Evolutionary conservation across 2,888 invertebrate genomes (phyloP), one percentile per base, ranked within the genome.

Genomic region (Heterodera filipjevi): DNA sequence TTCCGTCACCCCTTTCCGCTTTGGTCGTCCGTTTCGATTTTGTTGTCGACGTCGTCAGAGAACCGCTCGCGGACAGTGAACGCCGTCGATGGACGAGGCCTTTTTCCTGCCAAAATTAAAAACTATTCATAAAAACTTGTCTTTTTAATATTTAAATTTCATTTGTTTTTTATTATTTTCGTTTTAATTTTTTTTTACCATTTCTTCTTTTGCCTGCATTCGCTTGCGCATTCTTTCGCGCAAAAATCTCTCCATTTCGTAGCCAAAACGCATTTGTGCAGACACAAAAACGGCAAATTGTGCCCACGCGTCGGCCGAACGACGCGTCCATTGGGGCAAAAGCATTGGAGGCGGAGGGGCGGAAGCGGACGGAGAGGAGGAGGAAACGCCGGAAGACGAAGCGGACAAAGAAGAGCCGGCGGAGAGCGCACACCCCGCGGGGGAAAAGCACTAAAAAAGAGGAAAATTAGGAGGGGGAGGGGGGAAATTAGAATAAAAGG

Each of bases 171-270:
- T 39, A n/a, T n/a, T n/a, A n/a, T 39, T 39, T 53, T 16, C 22
- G 19, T 53, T 53, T 19, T 19, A 53, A 53, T 22, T 1, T 53
- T 53, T 39, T 12, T 12, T 12, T 39, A 39, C 39, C 39, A 10
- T n/a, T n/a, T n/a, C n/a, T 44, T 44, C 12, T 10, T 10, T 5
- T 53, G 53, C n/a, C 59, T 59, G 59, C 59, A 59, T 59, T 59
- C 59, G 59, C 59, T 59, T 59, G 33, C 68, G 68, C 68, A 68
- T 35, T 68, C 68, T 32, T 6, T 68, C 68, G 33, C 68, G 68
- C 68, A 68, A 12, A 35, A 68, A 68, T 5, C 68, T 32, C 68
- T 68, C 68, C 68, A 68, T 68, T 68, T 68, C 68, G 68, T 68
- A 68, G 68, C 68, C 68, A 68, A 68, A 68, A 6, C 68, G 68